Conservation (phyloP, 2,113 vertebrate genomes). For the Paralichthys olivaceus region DNA sequence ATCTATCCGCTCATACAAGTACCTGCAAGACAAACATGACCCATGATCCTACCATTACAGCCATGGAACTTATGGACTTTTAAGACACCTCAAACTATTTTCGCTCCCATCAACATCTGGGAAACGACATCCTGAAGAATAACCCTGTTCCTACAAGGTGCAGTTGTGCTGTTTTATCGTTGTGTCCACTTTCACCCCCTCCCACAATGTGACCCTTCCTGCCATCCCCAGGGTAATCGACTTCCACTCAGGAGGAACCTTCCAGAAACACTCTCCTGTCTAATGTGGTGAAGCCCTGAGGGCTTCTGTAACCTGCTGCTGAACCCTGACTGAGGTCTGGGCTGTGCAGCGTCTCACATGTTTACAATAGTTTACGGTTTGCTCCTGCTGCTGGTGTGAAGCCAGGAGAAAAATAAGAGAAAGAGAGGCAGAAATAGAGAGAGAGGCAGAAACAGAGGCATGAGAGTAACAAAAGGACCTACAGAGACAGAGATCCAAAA, state of each 20-base stretch:
- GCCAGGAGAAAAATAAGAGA: slow-evolving; percentile 7
- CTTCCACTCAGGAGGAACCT: slow-evolving; percentile 63
- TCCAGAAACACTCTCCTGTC: slow-evolving; percentile 55
- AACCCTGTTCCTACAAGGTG: slow-evolving; percentile 14
- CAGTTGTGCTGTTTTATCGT: slow-evolving; percentile 24
- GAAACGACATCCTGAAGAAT: slow-evolving; percentile 1
- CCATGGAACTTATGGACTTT: neutral
- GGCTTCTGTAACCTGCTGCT: slow-evolving; percentile 72
- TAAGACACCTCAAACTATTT: neutral
- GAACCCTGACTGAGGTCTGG: slow-evolving; percentile 73
- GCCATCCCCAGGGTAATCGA: slow-evolving; percentile 60
- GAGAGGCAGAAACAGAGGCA: neutral
- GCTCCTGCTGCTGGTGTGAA: slow-evolving; percentile 43
- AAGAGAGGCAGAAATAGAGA: neutral
- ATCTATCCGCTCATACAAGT: slow-evolving; percentile 96
- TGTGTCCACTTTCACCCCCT: slow-evolving; percentile 41
- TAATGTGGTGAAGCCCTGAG: slow-evolving; percentile 62
- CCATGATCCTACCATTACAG: neutral
- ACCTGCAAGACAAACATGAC: slow-evolving; percentile 79
- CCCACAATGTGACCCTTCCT: slow-evolving; percentile 42
- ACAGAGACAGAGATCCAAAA: neutral
- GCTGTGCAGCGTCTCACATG: slow-evolving; percentile 44
- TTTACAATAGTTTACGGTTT: slow-evolving; percentile 54
- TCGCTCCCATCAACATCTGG: slow-evolving; percentile 1
- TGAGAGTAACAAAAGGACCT: neutral